Conservation (phyloP, 2,888 invertebrate genomes). For the Caenorhabditis sp. region DNA sequence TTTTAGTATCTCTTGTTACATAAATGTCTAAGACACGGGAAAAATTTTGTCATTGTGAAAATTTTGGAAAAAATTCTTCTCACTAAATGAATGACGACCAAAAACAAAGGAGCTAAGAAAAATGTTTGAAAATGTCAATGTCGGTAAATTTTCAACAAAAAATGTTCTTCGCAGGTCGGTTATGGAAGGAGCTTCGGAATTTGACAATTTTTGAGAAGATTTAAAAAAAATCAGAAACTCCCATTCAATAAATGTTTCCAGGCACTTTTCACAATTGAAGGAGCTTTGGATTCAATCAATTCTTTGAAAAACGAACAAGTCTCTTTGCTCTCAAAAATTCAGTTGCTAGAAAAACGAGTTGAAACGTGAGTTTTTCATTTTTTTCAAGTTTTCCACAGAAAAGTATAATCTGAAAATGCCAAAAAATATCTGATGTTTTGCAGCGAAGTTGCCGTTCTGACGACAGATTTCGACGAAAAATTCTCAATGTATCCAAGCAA, state of each 20-base stretch:
- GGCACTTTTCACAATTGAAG: conserved; percentile 59
- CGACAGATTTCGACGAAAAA: conserved; percentile 6
- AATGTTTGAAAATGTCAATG: too few relatives aligned
- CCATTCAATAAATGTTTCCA: too few relatives aligned
- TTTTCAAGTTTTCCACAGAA: too few relatives aligned
- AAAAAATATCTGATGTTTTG: not conserved
- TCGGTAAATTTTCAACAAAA: too few relatives aligned
- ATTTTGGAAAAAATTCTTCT: too few relatives aligned
- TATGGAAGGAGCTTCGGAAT: too few relatives aligned
- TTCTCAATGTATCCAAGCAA: conserved; percentile 13
- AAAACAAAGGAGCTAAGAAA: too few relatives aligned
- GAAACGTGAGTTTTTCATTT: conserved; percentile 12
- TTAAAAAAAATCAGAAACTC: not conserved
- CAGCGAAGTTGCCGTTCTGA: conserved; percentile 19
- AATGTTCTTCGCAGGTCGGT: too few relatives aligned
- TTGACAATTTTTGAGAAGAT: not conserved
- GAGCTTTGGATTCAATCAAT: conserved; percentile 50
- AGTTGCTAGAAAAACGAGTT: conserved; percentile 39
- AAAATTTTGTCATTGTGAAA: too few relatives aligned
- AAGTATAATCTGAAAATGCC: not conserved
- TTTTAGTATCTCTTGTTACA: too few relatives aligned
- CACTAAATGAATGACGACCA: too few relatives aligned
- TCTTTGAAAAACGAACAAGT: conserved; percentile 45
- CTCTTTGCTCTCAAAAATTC: conserved; percentile 35
- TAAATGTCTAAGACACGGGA: too few relatives aligned